Evolutionary conservation across 2,888 invertebrate species (phyloP), one percentile per base, ranked within the genome.

Genomic region (Linnaemya vulpina): DNA sequence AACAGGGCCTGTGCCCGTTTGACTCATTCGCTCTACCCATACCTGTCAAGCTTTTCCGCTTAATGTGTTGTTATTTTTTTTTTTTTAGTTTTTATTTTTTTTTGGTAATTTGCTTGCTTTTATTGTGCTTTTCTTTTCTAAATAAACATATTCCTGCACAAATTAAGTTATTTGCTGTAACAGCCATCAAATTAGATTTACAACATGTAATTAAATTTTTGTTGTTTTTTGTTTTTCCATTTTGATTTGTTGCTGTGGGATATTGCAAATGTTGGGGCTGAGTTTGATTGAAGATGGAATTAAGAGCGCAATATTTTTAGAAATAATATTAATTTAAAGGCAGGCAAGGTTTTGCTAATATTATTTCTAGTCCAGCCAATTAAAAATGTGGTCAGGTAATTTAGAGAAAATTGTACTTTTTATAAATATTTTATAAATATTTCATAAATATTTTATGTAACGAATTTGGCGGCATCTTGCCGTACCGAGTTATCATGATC

Each of bases 131-230:
- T 2, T 30, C 30, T 58, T 46, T 74, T 75, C 65, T 62, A 60
- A 67, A 79, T 11, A n/a, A 35, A 35, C 8, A 68, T 71, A 75
- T 62, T 82, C 75, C 63, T 63, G 65, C 82, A 30, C 63, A 82
- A 75, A 85, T 85, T 78, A 85, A 85, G 85, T 82, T 75, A 85
- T 85, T 85, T 82, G 35, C 38, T 22, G n/a, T 46, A 15, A 15
- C 22, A 73, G 65, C 78, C 5, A 79, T 79, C 82, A 85, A 82
- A 85, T 85, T 78, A 75, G 62, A 78, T 82, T 82, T 75, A 78
- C 78, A 85, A 78, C 74, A 43, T 75, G 49, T 62, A 77, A 82
- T 85, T 82, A 82, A 70, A 60, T 51, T 74, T n/a, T 51, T 22
- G 0, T 58, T 38, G 15, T 3, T 78, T 22, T 53, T 0, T 67